phyloP scores from a whole-genome alignment of 2,888 invertebrate genomes.

The Apamea monoglypha region DNA sequence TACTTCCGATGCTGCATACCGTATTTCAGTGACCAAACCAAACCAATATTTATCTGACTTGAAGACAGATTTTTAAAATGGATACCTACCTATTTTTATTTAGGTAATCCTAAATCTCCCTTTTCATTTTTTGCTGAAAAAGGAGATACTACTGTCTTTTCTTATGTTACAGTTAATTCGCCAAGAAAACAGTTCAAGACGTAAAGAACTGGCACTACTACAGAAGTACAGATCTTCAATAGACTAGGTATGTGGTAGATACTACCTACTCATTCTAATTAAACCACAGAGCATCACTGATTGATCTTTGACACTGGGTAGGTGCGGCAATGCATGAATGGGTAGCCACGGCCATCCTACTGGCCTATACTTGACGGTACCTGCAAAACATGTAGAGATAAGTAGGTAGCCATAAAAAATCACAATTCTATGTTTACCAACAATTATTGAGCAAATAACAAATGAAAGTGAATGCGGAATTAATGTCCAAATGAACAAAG shows the following conservation, averaged over 20 bases:
- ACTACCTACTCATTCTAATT: background rate
- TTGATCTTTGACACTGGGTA: slow-evolving; percentile 6
- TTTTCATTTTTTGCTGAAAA: background rate
- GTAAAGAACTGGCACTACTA: background rate
- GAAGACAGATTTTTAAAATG: background rate
- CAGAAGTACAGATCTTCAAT: background rate
- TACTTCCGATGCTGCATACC: slow-evolving; percentile 56
- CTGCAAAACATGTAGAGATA: background rate
- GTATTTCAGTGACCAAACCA: slow-evolving; percentile 18
- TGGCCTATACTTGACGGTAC: background rate
- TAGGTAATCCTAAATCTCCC: background rate
- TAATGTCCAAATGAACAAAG: slow-evolving; percentile 81
- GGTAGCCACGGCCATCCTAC: background rate
- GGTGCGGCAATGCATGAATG: background rate
- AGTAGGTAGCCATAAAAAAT: slow-evolving; percentile 44
- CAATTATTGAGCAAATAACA: slow-evolving; percentile 72
- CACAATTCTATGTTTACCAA: slow-evolving; percentile 64
- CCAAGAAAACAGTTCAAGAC: slow-evolving; percentile 2
- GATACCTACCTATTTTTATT: background rate
- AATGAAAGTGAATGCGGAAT: slow-evolving; percentile 85
- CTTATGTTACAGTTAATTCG: background rate
- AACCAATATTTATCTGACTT: background rate
- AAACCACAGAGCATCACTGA: background rate
- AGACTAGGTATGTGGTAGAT: background rate
- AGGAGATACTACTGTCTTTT: background rate